Conservation (phyloP, 2,888 invertebrate genomes). For the Pandemis heparana region DNA sequence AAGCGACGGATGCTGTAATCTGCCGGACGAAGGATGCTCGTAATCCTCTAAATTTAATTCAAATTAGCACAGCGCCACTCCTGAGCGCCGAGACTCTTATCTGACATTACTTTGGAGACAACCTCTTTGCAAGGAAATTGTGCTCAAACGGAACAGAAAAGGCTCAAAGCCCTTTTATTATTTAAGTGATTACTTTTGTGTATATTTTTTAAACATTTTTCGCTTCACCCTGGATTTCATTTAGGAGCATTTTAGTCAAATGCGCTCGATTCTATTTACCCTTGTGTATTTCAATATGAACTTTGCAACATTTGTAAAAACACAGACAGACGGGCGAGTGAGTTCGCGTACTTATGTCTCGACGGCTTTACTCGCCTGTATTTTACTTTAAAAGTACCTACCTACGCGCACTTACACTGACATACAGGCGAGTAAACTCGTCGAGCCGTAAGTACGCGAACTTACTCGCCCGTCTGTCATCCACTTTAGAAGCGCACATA, state of each 20-base stretch:
- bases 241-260: neutral
- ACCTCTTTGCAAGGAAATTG: constrained; percentile 48
- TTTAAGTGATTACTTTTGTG: constrained; percentile 43
- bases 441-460: too few relatives aligned
- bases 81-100: constrained; percentile 52
- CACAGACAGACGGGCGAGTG: neutral
- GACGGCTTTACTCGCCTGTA: too few relatives aligned
- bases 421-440: too few relatives aligned
- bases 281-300: neutral
- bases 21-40: constrained; percentile 48
- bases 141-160: constrained; percentile 40
- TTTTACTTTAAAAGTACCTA: too few relatives aligned
- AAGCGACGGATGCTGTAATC: constrained; percentile 52
- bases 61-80: constrained; percentile 63
- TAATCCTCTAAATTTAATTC: constrained; percentile 68
- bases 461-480: too few relatives aligned
- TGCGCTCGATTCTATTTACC: neutral
- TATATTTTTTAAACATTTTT: constrained; percentile 34
- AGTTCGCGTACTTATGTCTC: too few relatives aligned
- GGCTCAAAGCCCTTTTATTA: constrained; percentile 41
- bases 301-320: neutral
- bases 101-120: constrained; percentile 50
- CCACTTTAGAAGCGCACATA: too few relatives aligned
- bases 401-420: too few relatives aligned
- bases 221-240: neutral